A percentile compares a stretch with the other conserved stretches of the same genome.
Conservation (phyloP, 2,888 invertebrate species). For the Deilephila elpenor region DNA sequence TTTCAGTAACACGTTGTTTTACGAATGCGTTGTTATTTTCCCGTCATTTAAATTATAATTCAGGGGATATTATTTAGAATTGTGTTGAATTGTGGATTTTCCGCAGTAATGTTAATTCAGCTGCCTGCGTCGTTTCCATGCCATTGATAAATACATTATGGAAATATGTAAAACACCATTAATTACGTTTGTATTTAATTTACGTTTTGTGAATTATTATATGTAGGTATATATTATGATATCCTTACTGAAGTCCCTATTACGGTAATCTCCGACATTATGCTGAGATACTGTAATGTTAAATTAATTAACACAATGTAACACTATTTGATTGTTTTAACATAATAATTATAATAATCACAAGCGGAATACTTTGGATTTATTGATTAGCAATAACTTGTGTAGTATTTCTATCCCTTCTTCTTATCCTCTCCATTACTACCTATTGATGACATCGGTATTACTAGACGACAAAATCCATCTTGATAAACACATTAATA, state of each 20-base stretch:
- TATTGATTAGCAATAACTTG: no score
- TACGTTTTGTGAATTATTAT: background rate
- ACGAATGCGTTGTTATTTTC: conserved; percentile 5
- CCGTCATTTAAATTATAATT: background rate
- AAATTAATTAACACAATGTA: background rate
- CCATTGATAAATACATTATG: background rate
- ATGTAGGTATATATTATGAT: no score
- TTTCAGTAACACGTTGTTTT: background rate
- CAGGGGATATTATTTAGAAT: background rate
- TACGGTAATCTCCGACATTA: background rate
- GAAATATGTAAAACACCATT: background rate
- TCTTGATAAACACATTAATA: no score
- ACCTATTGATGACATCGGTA: no score
- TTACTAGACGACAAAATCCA: no score
- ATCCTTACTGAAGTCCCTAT: background rate
- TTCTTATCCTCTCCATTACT: no score
- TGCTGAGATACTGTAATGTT: background rate
- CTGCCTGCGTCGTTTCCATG: conserved; percentile 1
- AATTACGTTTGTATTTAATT: background rate
- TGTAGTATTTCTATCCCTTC: no score
- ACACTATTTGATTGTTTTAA: no score
- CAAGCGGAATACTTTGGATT: no score
- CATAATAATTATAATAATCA: no score
- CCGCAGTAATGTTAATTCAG: conserved; percentile 21
- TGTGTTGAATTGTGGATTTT: conserved; percentile 27